Base-by-base conservation (phyloP, 2,888 invertebrate genomes). In the Desoria tigrina region DNA sequence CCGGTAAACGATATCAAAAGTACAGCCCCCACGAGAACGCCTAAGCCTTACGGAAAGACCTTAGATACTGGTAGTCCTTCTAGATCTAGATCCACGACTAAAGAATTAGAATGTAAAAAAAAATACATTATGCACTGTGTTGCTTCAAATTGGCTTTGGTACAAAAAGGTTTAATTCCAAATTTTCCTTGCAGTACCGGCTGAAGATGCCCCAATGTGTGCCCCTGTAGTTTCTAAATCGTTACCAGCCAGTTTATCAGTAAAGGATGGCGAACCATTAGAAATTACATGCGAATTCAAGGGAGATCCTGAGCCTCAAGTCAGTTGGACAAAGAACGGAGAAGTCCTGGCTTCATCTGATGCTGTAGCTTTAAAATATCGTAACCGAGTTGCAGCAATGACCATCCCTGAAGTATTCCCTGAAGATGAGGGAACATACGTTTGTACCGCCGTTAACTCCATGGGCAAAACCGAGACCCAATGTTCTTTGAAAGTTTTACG, bases 381-480 rank as follows among this genome's bases (percentile, higher is more conserved):
- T 81, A 90, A 90, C 79, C 91, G 92, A 58, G 85, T 90, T 14
- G 95, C 95, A 0, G 90, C 89, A 24, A 83, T 96, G 54, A 88
- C 88, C 60, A 95, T 97, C 78, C 89, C 89, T 77, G 96, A 96
- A 83, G 88, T 94, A 54, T 96, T 93, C 85, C 95, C 95, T 0
- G 95, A 96, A 81, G 95, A 96, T 79, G 95, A 94, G 80, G 94
- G 90, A 24, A 87, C 88, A 66, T 97, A 95, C 80, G 84, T 87
- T 7, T 94, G 96, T 79, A 89, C 88, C 78, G 97, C 96, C 26
- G 90, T 88, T 73, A 98, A 96, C 83, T 90, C 93, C 69, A 87
- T 93, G 77, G 96, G 97, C 65, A 86, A 88, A 61, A 86, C 87
- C 7, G 90, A 91, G 77, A 93, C 93, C 63, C 88, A 88, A 79